Conservation (phyloP, 2,113 vertebrate genomes). For the Charina bottae region DNA sequence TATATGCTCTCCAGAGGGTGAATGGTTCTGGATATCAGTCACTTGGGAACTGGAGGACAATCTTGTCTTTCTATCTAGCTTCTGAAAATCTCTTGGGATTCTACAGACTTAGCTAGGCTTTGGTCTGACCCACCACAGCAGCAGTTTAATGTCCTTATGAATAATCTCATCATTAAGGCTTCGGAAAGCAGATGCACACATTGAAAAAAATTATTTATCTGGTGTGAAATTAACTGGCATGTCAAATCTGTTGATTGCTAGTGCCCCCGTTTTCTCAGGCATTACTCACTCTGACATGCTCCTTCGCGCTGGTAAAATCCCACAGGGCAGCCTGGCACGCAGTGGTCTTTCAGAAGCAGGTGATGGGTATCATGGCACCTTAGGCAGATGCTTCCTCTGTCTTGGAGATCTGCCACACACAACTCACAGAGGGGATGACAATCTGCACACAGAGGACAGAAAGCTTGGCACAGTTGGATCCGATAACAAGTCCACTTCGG, state of each 20-base stretch:
- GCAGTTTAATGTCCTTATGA: neutral
- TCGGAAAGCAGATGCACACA: neutral
- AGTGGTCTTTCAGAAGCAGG: slow-evolving; percentile 84
- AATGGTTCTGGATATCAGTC: neutral
- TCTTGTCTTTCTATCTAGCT: neutral
- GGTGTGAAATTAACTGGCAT: rapidly evolving
- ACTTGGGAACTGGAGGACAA: neutral
- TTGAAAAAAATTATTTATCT: neutral
- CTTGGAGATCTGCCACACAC: slow-evolving; percentile 81
- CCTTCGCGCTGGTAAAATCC: slow-evolving; percentile 72
- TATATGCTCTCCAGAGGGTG: neutral
- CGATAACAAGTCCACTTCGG: neutral
- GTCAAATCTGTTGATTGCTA: rapidly evolving
- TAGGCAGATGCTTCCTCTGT: slow-evolving; percentile 82
- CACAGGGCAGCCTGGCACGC: slow-evolving; percentile 78
- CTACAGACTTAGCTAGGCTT: neutral
- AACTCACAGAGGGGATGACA: slow-evolving; percentile 85
- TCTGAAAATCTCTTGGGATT: too few relatives aligned
- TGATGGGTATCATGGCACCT: slow-evolving; percentile 75
- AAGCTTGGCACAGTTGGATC: neutral
- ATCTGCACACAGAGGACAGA: slow-evolving; percentile 66
- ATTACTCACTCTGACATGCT: slow-evolving; percentile 85
- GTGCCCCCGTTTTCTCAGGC: rapidly evolving
- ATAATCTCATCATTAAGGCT: neutral
- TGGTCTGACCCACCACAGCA: neutral